Conservation (phyloP, 2,888 invertebrate species). For the Amiota minor region DNA sequence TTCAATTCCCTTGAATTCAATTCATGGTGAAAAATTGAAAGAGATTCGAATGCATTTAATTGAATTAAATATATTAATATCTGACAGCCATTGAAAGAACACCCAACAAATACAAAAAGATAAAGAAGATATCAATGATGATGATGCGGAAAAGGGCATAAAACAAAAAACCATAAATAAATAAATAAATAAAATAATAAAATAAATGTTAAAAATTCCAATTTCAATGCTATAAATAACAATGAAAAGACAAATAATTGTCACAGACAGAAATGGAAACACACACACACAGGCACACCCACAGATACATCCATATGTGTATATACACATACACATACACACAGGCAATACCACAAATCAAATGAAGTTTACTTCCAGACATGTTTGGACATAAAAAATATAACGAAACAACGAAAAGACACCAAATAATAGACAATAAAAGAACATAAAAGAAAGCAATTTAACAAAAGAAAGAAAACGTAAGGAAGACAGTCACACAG, state of each 20-base stretch:
- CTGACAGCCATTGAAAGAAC: not conserved
- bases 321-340: not conserved
- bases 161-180: too few species aligned
- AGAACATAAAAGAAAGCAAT: not conserved
- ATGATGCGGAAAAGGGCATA: too few species aligned
- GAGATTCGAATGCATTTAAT: not conserved
- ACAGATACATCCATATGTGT: not conserved
- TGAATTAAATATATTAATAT: not conserved
- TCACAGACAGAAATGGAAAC: not conserved
- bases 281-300: not conserved
- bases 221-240: not conserved
- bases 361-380: not conserved
- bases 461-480: not conserved
- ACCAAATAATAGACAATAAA: not conserved
- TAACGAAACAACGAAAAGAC: not conserved
- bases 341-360: not conserved
- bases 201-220: too few species aligned
- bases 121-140: not conserved
- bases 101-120: not conserved
- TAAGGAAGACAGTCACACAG: not conserved
- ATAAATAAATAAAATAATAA: too few species aligned
- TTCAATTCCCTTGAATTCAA: not conserved
- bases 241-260: constrained; percentile 5
- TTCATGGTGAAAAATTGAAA: not conserved
- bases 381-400: not conserved